phyloP scores from a whole-genome alignment of 2,113 vertebrate genomes.

The Erythrocercus mccallii region DNA sequence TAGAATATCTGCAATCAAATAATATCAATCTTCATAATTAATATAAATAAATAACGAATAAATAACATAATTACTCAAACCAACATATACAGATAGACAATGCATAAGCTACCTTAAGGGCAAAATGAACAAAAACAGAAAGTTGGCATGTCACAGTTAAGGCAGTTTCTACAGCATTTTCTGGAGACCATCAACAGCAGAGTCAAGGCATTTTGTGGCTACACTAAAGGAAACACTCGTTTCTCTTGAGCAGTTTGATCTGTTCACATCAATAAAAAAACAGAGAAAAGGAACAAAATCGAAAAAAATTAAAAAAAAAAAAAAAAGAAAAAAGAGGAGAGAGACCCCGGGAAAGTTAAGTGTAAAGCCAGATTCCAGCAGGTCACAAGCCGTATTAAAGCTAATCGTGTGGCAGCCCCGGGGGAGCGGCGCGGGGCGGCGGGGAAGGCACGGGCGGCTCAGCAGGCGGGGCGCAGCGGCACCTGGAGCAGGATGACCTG shows the following conservation, averaged over 20 bases:
- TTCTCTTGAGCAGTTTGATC: slow-evolving; percentile 74
- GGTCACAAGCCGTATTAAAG: slow-evolving; percentile 91
- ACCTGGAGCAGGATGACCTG: slow-evolving; percentile 98
- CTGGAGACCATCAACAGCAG: slow-evolving; percentile 84
- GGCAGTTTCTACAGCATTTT: slow-evolving; percentile 92
- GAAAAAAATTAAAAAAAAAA: no score
- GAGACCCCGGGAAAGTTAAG: slow-evolving; percentile 32
- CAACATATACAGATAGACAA: slow-evolving; percentile 94
- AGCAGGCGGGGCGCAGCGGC: slow-evolving; percentile 97
- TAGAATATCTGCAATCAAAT: slow-evolving; percentile 75
- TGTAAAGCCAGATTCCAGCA: slow-evolving; percentile 83
- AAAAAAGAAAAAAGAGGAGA: fast-evolving
- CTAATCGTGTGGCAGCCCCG: slow-evolving; percentile 67
- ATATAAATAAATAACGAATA: slow-evolving; percentile 99
- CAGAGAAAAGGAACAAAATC: background rate
- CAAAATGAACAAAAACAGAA: slow-evolving; percentile 68
- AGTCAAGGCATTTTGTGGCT: slow-evolving; percentile 97
- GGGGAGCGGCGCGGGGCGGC: background rate
- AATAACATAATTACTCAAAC: slow-evolving; percentile 88
- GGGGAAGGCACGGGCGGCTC: slow-evolving; percentile 67
- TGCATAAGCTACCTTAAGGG: slow-evolving; percentile 70
- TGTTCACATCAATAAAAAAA: slow-evolving; percentile 67
- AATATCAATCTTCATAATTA: slow-evolving; percentile 90
- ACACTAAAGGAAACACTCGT: slow-evolving; percentile 83
- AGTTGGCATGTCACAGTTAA: slow-evolving; percentile 82